Base-by-base conservation (phyloP, 2,888 invertebrate genomes). In the Chaetoderma sp. region DNA sequence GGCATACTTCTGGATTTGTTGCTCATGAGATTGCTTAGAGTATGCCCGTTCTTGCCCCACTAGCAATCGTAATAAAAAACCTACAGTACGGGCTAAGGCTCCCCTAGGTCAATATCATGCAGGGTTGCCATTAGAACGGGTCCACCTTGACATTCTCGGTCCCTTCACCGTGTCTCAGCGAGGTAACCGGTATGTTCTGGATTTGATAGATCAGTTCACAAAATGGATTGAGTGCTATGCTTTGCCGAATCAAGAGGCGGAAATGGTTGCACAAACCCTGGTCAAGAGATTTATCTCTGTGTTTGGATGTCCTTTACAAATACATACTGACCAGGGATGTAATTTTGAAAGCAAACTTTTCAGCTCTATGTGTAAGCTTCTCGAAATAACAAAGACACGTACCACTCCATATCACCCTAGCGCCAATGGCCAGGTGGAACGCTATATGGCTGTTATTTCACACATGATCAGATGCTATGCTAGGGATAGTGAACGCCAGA, bases 271-370 rank as follows among this genome's bases (percentile, higher is more conserved):
- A 13, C n/a, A 60, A 18, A 56, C 32, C 10, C 28, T 63, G 25
- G 32, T 63, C 3, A 32, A 33, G 2, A n/a, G 44, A 1, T 57
- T 65, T 16, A 33, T 71, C n/a, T 27, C 39, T n/a, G 49, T 44
- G n/a, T 72, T 68, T 52, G 70, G 70, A 1, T 63, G 67, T 21
- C 70, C 70, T 5, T 39, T 66, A 18, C 36, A 64, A 23, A 45
- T 74, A 13, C 55, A 67, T 2, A 65, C 72, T 4, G 68, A 68
- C 28, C 59, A 58, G n/a, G 66, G 66, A 2, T 54, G 44, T 23
- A 60, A 71, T 18, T 63, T 64, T 42, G 60, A 65, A 18, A 47
- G 61, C 0, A 63, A 42, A 18, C n/a, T 70, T 6, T 42, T 63
- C 21, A 42, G 58, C 45, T n/a, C 45, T 10, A 33, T 71, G 4